Base-by-base conservation (phyloP, 1,140 invertebrate species). In the Zaprionus ornatus region DNA sequence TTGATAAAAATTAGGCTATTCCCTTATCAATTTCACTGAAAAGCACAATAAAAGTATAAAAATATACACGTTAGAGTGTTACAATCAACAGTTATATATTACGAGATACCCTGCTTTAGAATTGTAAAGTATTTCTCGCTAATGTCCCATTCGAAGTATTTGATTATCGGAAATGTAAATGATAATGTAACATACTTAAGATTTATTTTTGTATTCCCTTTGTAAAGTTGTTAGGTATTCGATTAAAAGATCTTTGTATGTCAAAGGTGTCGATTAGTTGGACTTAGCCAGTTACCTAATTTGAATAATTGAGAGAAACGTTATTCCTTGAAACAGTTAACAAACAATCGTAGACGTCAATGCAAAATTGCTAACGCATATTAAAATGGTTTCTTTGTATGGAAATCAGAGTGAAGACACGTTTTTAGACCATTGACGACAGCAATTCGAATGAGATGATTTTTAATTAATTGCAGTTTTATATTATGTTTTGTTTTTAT, bases 351-450 rank as follows among this genome's bases (percentile, higher is more conserved):
- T 29, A 52, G 63, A 70, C 76, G 61, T 70, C 72, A 75, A 66
- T 57, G 57, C 27, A 55, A 35, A 67, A n/a, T 17, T 62, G 19
- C 17, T 42, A 40, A 32, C 50, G 29, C 37, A 45, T 73, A 48
- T 42, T 52, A 35, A 40, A 40, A 40, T n/a, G 37, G 25, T 42
- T 23, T 54, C 19, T 52, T 55, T 75, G 32, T 21, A 37, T 45
- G 15, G 4, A 45, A 60, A 66, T 12, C 35, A 60, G 25, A 72
- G 5, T 56, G 69, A 61, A 79, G 74, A 73, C 82, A 69, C 78
- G 67, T 70, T 86, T 79, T 85, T 74, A 82, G 79, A 61, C 70
- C 70, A 69, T 65, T 85, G 42, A 74, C 27, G 70, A 25, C 56
- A 42, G 23, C 65, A 52, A 17, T 54, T 52, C 15, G 5, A 23